Base-by-base conservation (phyloP, 2,797 vertebrate genomes). In the Cryptoprocta ferox region DNA sequence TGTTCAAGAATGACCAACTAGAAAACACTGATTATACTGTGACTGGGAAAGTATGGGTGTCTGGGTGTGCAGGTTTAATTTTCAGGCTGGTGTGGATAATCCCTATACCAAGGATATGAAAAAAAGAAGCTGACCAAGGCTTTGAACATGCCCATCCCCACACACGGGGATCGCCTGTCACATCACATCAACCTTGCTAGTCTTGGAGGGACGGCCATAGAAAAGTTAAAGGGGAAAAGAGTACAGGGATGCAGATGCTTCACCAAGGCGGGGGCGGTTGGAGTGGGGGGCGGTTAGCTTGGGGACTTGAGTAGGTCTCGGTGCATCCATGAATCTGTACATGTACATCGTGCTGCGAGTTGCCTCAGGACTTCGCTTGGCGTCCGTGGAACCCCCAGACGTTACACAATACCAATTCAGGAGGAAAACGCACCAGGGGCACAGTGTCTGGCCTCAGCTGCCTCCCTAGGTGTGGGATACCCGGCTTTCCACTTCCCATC, bases 151-250 rank as follows among this genome's bases (percentile, higher is more conserved):
- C 48, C 35, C 15, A 21, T 32, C 59, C 53, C 28, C 14, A 50
- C 79, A n/a, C 81, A 42, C 37, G 0, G 7, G 24, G 45, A 32
- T 65, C 11, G 21, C 76, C 83, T 78, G 93, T 96, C 97, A 91
- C 76, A 66, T 88, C 89, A 18, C 85, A 92, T 48, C 78, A 75
- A 63, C 84, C 79, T 91, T 28, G 50, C 37, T 32, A 3, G 2
- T 81, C 53, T 89, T 8, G 2, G 53, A 90, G 42, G 28, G 56
- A 95, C 19, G 0, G 80, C 71, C 87, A 39, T 24, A 35, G 30
- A 81, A 94, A 94, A 92, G 93, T 91, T 94, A 90, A 92, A 79
- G 75, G 73, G 30, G 37, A 37, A 78, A 71, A 50, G 68, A 95
- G 13, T 80, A 48, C 9, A 42, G 19, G 37, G 10, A 76, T 37